Evolutionary conservation across 2,797 vertebrate species (phyloP).

Genomic region (Rousettus madagascariensis): DNA sequence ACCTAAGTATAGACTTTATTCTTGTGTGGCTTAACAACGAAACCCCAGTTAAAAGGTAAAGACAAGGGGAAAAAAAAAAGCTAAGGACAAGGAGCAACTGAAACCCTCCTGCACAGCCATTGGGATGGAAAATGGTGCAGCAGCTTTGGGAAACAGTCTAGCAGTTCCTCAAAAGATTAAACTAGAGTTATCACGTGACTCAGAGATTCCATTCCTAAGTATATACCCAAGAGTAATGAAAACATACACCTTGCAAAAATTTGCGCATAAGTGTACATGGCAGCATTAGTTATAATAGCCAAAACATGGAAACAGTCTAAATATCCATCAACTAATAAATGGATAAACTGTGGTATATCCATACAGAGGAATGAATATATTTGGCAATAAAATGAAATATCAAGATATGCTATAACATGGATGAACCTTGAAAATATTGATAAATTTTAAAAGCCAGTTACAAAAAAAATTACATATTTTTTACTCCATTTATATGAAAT

Average conservation of each 20-base stretch:
- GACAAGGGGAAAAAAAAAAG: background rate
- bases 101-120: background rate
- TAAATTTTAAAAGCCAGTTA: background rate
- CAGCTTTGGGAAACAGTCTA: background rate
- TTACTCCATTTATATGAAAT: background rate
- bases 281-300: background rate
- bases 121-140: background rate
- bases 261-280: background rate
- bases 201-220: background rate
- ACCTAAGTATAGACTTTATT: background rate
- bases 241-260: background rate
- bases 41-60: conserved; percentile 29
- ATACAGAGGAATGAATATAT: background rate
- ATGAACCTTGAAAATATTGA: background rate
- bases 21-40: background rate
- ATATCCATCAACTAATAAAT: background rate
- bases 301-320: background rate
- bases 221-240: background rate
- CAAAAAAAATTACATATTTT: background rate
- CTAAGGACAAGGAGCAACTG: background rate
- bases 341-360: background rate
- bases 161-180: background rate
- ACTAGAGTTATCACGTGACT: background rate
- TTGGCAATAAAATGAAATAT: background rate
- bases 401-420: fast-evolving